Conservation (phyloP, 2,797 vertebrate species). For the Hirundo rustica region DNA sequence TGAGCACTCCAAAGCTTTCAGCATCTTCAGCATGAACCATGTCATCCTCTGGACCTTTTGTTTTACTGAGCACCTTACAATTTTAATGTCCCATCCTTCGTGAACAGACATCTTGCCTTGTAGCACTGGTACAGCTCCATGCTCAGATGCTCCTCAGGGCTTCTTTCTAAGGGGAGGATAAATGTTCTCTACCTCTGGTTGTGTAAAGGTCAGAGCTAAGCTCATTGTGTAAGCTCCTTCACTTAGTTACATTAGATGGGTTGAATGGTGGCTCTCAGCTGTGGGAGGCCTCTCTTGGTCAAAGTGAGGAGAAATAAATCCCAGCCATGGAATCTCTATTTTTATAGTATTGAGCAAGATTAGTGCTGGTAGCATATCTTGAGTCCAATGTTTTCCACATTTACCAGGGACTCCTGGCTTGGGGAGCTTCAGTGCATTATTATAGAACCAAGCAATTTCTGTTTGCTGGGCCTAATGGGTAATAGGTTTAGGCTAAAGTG, state of each 20-base stretch:
- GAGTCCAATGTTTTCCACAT: neutral
- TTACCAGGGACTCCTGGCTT: neutral
- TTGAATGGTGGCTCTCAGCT: neutral
- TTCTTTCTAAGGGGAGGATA: neutral
- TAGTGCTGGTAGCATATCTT: neutral
- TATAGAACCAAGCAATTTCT: neutral
- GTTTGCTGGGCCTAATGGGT: neutral
- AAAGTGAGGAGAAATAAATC: neutral
- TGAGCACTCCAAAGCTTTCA: neutral
- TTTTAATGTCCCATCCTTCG: neutral
- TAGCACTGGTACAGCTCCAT: neutral
- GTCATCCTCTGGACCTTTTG: neutral
- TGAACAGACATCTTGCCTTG: neutral
- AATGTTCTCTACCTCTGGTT: neutral
- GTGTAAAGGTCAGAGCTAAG: neutral
- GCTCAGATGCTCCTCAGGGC: neutral
- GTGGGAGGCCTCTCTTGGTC: neutral
- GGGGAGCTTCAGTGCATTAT: neutral
- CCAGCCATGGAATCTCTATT: neutral
- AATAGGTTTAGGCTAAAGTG: neutral
- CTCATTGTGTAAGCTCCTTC: neutral
- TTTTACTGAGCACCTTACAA: neutral
- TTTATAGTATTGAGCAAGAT: neutral
- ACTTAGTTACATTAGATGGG: neutral
- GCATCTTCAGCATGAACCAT: neutral